Conservation (phyloP, 1,140 invertebrate genomes). For the Halesus radiatus region DNA sequence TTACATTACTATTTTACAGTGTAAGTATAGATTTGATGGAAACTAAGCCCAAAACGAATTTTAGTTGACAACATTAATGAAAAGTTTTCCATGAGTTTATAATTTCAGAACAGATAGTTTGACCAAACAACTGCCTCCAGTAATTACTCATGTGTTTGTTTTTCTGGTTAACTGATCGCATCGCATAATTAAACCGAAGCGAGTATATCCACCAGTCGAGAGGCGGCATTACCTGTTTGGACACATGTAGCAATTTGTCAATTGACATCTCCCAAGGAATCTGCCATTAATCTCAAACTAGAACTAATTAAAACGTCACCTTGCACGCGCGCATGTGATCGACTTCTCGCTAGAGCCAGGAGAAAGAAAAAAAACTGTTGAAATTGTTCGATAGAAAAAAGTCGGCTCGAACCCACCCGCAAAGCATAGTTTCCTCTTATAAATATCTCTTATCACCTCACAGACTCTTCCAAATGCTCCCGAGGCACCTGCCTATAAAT, state of each 20-base stretch:
- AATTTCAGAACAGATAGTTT: too few relatives aligned
- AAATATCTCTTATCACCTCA: constrained; percentile 11
- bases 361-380: constrained; percentile 18
- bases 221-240: constrained; percentile 3
- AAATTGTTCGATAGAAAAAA: neutral
- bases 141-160: too few relatives aligned
- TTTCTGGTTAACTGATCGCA: too few relatives aligned
- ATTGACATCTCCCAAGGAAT: constrained; percentile 18
- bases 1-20: too few relatives aligned
- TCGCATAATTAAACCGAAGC: neutral
- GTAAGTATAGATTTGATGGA: too few relatives aligned
- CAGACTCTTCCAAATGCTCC: neutral
- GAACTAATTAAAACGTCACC: constrained; percentile 44
- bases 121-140: too few relatives aligned
- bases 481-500: constrained; percentile 8
- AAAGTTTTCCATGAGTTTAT: too few relatives aligned
- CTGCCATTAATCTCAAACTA: constrained; percentile 36
- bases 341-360: neutral
- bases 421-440: neutral
- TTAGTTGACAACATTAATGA: too few relatives aligned
- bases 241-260: constrained; percentile 41
- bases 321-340: constrained; percentile 39
- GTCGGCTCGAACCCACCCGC: neutral
- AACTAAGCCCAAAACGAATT: too few relatives aligned
- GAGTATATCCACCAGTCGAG: constrained; percentile 10